These are phyloP conservation scores for Pteropus rufus DNA, from an alignment of 2,797 vertebrate species.

Conservation along the genomic window DNA sequence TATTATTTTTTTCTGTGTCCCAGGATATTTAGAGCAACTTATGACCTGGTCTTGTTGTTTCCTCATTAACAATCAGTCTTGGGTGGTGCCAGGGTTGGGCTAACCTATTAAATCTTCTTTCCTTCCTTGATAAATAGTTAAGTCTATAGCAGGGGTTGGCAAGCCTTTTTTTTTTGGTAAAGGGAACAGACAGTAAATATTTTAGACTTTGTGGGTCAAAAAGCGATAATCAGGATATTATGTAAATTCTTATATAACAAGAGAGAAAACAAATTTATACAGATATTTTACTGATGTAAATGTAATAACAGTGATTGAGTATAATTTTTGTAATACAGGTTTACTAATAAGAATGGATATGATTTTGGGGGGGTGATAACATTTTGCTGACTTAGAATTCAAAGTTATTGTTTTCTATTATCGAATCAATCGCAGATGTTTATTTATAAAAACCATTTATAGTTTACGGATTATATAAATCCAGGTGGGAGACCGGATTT, in stretches of 20 bases:
- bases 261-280: slow-evolving; percentile 16
- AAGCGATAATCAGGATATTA: neutral
- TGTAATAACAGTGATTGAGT: neutral
- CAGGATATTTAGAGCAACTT: neutral
- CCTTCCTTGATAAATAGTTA: neutral
- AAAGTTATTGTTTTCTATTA: neutral
- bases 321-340: neutral
- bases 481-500: neutral
- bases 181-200: slow-evolving; percentile 39
- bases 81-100: neutral
- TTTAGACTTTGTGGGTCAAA: slow-evolving; percentile 36
- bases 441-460: neutral
- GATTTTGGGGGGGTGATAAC: neutral
- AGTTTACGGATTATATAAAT: neutral
- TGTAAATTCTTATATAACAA: slow-evolving; percentile 27
- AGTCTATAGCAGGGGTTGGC: neutral
- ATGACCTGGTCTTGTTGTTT: neutral
- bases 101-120: neutral
- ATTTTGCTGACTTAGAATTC: neutral
- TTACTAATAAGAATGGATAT: neutral
- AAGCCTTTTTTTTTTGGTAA: neutral
- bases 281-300: neutral
- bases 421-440: neutral
- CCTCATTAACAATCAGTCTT: neutral
- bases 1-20: neutral